Evolutionary conservation across 2,797 vertebrate genomes (phyloP).

Genomic region (Channa striata): DNA sequence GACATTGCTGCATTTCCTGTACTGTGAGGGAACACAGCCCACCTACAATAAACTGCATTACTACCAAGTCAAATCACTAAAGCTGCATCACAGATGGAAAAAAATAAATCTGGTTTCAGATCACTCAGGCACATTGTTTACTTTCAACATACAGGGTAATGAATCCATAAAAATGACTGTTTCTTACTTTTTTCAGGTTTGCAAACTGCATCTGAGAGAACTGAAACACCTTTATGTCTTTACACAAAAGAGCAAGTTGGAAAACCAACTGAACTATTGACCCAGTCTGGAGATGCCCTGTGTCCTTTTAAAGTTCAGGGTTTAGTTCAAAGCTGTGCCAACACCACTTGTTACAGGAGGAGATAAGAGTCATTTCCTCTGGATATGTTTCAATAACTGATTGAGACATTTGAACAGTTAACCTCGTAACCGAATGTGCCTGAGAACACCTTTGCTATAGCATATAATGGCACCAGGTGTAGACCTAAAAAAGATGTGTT

Average conservation of each 20-base stretch:
- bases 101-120: not conserved
- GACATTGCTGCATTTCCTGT: constrained; percentile 54
- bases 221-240: not conserved
- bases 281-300: not conserved
- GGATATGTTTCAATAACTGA: constrained; percentile 4
- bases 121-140: too few relatives aligned
- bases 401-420: not conserved
- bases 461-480: not conserved
- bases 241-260: not conserved
- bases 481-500: constrained; percentile 10
- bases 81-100: constrained; percentile 29
- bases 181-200: constrained; percentile 2
- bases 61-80: constrained; percentile 57
- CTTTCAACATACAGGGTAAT: too few relatives aligned
- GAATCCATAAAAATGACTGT: not conserved
- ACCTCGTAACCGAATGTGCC: not conserved
- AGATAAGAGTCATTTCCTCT: constrained; percentile 28
- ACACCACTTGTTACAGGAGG: not conserved
- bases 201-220: not conserved
- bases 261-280: constrained; percentile 4
- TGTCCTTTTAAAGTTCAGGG: not conserved
- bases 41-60: constrained; percentile 67
- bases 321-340: constrained; percentile 1
- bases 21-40: constrained; percentile 43
- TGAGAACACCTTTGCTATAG: not conserved